Base-by-base conservation (phyloP, 2,888 invertebrate species). In the Digitonthophagus gazella region DNA sequence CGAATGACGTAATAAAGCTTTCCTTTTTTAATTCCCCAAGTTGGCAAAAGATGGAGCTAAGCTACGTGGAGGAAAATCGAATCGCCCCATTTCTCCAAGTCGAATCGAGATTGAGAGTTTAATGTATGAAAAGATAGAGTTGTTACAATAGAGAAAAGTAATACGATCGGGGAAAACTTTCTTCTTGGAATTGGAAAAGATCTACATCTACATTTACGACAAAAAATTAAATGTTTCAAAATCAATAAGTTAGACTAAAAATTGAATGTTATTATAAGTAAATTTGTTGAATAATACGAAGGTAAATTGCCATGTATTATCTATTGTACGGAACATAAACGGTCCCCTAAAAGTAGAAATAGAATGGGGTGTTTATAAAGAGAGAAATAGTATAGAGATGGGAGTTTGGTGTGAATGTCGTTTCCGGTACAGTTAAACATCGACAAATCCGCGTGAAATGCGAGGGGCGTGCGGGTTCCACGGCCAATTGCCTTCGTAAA, bases 381-480 rank as follows among this genome's bases (percentile, higher is more conserved):
- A 44, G 28, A 44, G 28, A 61, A 57, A 4, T 18, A 69, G 55
- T 54, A 69, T 61, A 69, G 66, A 65, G 68, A 69, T 65, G 65
- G 68, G 58, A 65, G 65, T 65, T 58, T 55, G 66, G 66, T 69
- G 70, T 70, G 70, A 72, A 72, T 69, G 67, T 69, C 69, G 68
- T 73, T 72, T 73, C 73, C 73, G 73, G 72, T 71, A 69, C 67
- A 70, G 76, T 77, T 80, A 80, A 80, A 80, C 76, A 79, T 80
- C 80, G 77, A 79, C 78, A 81, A 81, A 82, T 82, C 81, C 76
- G 79, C 80, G 80, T 82, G 80, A 82, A 82, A 82, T 81, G 76
- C 79, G 76, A 78, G 80, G 80, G 81, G 80, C 79, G 80, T 79
- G 77, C 11, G 75, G 74, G 74, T 74, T 75, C 78, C 78, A 80